Evolutionary conservation across 2,113 vertebrate genomes (phyloP), one percentile per base, ranked within the genome.

Genomic region (Spheniscus mendiculus): DNA sequence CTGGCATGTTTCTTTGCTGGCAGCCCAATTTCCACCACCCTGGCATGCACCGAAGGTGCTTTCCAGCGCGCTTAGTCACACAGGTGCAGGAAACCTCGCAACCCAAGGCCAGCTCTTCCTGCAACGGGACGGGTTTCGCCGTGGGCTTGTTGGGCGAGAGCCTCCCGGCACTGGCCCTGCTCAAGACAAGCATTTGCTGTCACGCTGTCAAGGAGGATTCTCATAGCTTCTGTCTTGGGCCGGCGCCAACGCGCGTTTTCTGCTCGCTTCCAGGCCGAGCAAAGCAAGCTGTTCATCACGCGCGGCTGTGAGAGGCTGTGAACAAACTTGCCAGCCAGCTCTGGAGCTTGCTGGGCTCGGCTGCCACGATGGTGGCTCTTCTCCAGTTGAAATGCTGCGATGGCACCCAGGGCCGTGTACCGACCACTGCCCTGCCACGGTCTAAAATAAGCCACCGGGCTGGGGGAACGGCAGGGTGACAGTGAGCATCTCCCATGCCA

Each of bases 191-290:
- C 5, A 2, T 55, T 85, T 40, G 44, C 50, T 80, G 74, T 96
- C 70, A 67, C 0, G 34, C 81, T 71, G 56, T 82, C 1, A 5
- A 92, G 86, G 70, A 95, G 87, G 70, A 93, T 94, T 96, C 90
- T 89, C 87, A 93, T 47, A 87, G 84, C 93, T 95, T 95, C 87
- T 85, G 74, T n/a, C 72, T 59, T 95, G 93, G 95, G 73, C 30
- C 0, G 0, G 38, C 0, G 83, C 96, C 97, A 97, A 47, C 0
- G 0, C 0, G 62, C 56, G 83, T 69, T 86, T 85, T 91, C 78
- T 77, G 83, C 81, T 90, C 0, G 2, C 45, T 96, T 90, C 71
- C 36, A 42, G 85, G 93, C 70, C 2, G 3, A 93, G 70, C 38
- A 66, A 94, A 93, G 29, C 56, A 71, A 93, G 82, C 87, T 91